Base-by-base conservation (phyloP, 2,797 vertebrate species). In the Diplodus puntazzo region DNA sequence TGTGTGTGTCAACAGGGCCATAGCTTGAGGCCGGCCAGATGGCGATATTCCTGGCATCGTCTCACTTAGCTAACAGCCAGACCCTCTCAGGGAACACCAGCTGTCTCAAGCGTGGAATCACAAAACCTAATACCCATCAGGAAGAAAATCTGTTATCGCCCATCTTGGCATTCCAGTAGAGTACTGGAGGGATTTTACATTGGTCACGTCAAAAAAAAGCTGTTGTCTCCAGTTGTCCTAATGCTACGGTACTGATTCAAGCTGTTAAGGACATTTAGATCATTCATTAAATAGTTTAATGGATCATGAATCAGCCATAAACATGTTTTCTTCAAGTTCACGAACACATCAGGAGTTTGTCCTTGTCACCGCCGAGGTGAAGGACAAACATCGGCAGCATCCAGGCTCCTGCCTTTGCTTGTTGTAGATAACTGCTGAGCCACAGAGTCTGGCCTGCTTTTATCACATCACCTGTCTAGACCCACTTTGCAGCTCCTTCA, bases 21-120 rank as follows among this genome's bases (percentile, higher is more conserved):
- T 64, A 54, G 88, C 87, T 87, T 89, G 87, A 92, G 82, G 81
- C 85, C 52, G 34, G 67, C 87, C 94, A 94, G 92, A 95, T 93
- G 92, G 93, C 67, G 72, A 88, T 92, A 85, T 85, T 87, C 81
- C 62, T 88, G 87, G 85, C 83, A 90, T 77, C 27, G 5, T 89
- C 90, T 93, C 90, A 81, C 63, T 90, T 87, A 78, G 75, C 83
- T 62, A 87, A 87, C 84, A 92, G 85, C 80, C 78, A 82, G 84
- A 74, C 53, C 74, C 69, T 89, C 82, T 88, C 85, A 75, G 75
- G 49, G 65, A 86, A 69, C 80, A 43, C 85, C 93, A 94, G 91
- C 92, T 95, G 93, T 89, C 88, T 71, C 55, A 68, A 64, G 59
- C 27, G 3, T 76, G 80, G 79, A 91, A 92, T 87, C 69, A 62